Evolutionary conservation across 2,113 vertebrate species (phyloP).

Genomic region (Chitala chitala): DNA sequence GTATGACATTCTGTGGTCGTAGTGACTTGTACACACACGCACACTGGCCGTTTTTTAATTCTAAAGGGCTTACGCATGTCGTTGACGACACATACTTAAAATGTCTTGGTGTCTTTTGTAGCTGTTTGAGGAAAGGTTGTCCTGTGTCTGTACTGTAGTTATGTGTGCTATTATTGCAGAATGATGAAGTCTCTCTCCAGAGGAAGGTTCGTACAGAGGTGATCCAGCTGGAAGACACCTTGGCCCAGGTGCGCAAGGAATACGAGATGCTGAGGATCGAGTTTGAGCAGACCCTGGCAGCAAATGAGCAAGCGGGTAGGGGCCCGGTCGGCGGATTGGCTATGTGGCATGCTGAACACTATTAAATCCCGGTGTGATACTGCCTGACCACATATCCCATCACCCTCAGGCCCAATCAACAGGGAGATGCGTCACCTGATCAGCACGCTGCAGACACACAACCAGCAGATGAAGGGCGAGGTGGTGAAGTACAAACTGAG

Average conservation of each 20-base stretch:
- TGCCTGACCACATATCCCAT: too few species aligned
- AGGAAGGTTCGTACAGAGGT: slow-evolving; percentile 94
- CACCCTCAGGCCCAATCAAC: slow-evolving; percentile 81
- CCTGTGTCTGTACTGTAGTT: slow-evolving; percentile 1
- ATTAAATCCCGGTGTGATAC: background rate
- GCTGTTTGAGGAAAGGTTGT: background rate
- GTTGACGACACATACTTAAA: background rate
- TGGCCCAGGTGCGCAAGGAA: slow-evolving; percentile 94
- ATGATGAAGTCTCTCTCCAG: slow-evolving; percentile 89
- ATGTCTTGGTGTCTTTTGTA: background rate
- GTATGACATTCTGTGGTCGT: too few species aligned
- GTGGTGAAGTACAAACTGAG: slow-evolving; percentile 87
- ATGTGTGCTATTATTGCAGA: slow-evolving; percentile 55
- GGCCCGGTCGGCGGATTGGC: background rate
- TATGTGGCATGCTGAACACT: background rate
- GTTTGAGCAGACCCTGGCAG: slow-evolving; percentile 93
- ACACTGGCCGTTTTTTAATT: too few species aligned
- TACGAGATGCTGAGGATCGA: slow-evolving; percentile 97
- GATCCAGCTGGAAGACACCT: slow-evolving; percentile 93
- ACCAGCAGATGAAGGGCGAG: slow-evolving; percentile 95
- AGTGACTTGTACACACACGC: too few species aligned
- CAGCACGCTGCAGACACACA: slow-evolving; percentile 94
- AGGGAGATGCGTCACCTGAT: slow-evolving; percentile 96
- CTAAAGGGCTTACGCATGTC: too few species aligned
- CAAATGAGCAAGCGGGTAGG: slow-evolving; percentile 95